These are phyloP conservation scores for Eledone cirrhosa DNA, from an alignment of 2,888 invertebrate species.

Conservation along the genomic window DNA sequence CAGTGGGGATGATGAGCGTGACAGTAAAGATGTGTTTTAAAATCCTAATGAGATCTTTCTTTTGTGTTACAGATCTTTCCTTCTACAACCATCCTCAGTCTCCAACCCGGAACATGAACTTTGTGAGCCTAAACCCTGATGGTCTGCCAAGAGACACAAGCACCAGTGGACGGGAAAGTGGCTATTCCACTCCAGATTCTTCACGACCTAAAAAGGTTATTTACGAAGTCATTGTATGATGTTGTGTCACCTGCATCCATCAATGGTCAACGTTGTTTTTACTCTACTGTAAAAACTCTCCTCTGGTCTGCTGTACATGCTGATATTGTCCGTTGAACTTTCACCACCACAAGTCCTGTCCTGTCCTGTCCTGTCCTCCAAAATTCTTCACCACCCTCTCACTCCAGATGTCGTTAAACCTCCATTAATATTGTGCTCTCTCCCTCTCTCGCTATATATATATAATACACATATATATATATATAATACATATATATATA, in stretches of 20 bases:
- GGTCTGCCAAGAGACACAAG: constrained; percentile 16
- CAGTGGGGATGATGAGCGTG: no score
- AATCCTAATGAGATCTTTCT: not conserved
- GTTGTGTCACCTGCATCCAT: constrained; percentile 7
- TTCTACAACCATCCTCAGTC: constrained; percentile 14
- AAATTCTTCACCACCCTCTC: no score
- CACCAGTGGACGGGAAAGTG: constrained; percentile 50
- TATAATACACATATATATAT: no score
- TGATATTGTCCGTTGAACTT: constrained; percentile 24
- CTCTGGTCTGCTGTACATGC: constrained; percentile 22
- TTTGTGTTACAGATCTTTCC: not conserved
- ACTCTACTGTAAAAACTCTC: no score
- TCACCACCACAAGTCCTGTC: constrained; percentile 6
- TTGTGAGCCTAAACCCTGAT: constrained; percentile 11
- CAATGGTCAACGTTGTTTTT: not conserved
- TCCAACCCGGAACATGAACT: not conserved
- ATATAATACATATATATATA: no score
- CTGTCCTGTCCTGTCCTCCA: no score
- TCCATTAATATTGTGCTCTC: no score
- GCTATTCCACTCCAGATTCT: constrained; percentile 55
- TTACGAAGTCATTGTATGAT: constrained; percentile 64
- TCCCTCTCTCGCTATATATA: no score
- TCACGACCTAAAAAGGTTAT: constrained; percentile 62
- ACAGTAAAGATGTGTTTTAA: no score
- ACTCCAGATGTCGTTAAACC: no score